phyloP scores from a whole-genome alignment of 1,140 invertebrate genomes.

The Pseudoatta argentina region DNA sequence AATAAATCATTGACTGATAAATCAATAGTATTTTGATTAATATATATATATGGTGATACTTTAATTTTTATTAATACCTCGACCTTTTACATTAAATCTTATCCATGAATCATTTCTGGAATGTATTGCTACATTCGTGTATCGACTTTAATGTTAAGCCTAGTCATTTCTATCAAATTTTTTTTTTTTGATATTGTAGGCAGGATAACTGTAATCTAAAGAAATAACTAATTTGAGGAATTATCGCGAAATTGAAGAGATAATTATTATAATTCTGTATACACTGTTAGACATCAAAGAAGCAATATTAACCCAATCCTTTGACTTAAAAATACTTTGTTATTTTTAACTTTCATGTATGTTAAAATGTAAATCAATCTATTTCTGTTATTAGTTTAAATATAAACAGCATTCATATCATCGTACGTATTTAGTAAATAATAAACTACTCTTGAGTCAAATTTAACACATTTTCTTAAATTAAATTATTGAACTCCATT shows the following conservation, averaged over 20 bases:
- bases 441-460: too few relatives aligned
- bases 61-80: background rate
- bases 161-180: background rate
- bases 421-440: too few relatives aligned
- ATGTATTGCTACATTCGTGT: background rate
- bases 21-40: background rate
- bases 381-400: too few relatives aligned
- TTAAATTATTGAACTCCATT: too few relatives aligned
- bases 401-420: too few relatives aligned
- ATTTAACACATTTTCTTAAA: too few relatives aligned
- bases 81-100: background rate
- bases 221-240: conserved; percentile 7
- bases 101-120: background rate
- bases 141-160: background rate
- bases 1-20: background rate
- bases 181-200: background rate
- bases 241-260: background rate
- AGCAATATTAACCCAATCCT: too few relatives aligned
- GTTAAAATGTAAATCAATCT: too few relatives aligned
- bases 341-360: too few relatives aligned
- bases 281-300: background rate
- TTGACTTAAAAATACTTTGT: too few relatives aligned
- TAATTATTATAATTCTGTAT: conserved; percentile 9
- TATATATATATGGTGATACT: background rate
- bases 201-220: background rate